A percentile compares a stretch with the other conserved stretches of the same genome.
These are phyloP conservation scores for Cerastis rubricosa DNA, from an alignment of 2,888 invertebrate species.

Conservation along the genomic window DNA sequence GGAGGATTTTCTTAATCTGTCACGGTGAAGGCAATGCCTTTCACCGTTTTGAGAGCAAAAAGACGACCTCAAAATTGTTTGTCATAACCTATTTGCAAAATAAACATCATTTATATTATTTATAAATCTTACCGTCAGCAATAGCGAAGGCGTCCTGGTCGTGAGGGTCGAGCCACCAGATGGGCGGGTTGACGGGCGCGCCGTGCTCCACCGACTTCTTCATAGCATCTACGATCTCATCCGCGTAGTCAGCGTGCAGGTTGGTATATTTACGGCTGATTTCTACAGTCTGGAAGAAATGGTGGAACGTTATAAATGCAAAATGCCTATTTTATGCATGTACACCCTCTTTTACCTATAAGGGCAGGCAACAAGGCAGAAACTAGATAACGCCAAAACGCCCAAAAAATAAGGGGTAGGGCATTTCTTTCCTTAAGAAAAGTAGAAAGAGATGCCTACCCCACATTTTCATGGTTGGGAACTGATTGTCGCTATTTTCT, in stretches of 20 bases:
- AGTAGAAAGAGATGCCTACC: neutral
- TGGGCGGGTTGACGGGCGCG: slow-evolving; percentile 94
- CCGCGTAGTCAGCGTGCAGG: slow-evolving; percentile 92
- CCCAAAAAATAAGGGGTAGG: too few relatives aligned
- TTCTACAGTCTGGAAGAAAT: slow-evolving; percentile 87
- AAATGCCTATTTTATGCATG: neutral
- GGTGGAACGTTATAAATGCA: neutral
- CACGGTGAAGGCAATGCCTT: too few relatives aligned
- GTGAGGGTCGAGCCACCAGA: slow-evolving; percentile 96
- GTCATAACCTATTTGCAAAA: too few relatives aligned
- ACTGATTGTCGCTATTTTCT: neutral
- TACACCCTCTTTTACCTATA: neutral
- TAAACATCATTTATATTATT: too few relatives aligned
- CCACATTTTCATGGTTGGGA: neutral
- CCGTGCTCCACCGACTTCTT: slow-evolving; percentile 91
- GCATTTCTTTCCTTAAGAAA: too few relatives aligned
- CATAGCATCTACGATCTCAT: slow-evolving; percentile 92
- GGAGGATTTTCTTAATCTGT: neutral
- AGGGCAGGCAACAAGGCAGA: neutral
- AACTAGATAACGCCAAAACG: neutral
- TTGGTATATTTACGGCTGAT: slow-evolving; percentile 92
- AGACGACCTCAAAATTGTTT: too few relatives aligned
- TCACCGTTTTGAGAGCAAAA: too few relatives aligned
- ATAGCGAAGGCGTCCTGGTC: slow-evolving; percentile 91
- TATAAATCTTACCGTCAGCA: slow-evolving; percentile 89